These are phyloP conservation scores for Chrosomus eos DNA, from an alignment of 2,797 vertebrate genomes.

Conservation along the genomic window DNA sequence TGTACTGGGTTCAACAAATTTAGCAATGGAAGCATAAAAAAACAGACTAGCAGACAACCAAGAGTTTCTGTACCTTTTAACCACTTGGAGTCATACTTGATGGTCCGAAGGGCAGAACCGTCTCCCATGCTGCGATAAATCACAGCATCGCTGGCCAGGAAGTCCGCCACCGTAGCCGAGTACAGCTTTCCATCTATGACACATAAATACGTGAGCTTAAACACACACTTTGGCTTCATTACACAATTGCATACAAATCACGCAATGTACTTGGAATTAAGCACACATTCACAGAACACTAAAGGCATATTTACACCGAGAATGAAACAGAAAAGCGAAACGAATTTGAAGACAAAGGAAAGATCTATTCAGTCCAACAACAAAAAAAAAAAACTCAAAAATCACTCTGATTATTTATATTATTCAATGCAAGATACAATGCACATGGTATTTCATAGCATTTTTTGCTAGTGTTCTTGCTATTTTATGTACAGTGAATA, in stretches of 20 bases:
- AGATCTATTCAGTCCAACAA: neutral
- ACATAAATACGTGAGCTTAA: neutral
- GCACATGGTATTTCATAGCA: neutral
- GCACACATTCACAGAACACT: neutral
- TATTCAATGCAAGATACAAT: neutral
- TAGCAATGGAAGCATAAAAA: neutral
- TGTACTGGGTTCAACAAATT: neutral
- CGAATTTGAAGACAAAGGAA: neutral
- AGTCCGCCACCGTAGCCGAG: constrained; percentile 97
- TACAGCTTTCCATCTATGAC: constrained; percentile 95
- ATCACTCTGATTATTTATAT: neutral
- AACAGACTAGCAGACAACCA: neutral
- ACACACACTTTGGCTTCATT: constrained; percentile 44
- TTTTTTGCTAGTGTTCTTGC: too few relatives aligned
- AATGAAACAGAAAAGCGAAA: neutral
- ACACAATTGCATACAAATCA: constrained; percentile 29
- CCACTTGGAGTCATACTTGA: constrained; percentile 99
- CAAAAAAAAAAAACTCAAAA: neutral
- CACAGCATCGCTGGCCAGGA: constrained; percentile 96
- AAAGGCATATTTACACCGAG: neutral
- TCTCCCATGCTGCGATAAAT: constrained; percentile 99
- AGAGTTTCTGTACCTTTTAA: constrained; percentile 89
- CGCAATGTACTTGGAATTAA: neutral
- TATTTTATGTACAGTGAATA: too few relatives aligned
- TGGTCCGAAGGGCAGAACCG: constrained; percentile 95